Base-by-base conservation (phyloP, 1,140 invertebrate genomes). In the Leptestheria dahalacensis region DNA sequence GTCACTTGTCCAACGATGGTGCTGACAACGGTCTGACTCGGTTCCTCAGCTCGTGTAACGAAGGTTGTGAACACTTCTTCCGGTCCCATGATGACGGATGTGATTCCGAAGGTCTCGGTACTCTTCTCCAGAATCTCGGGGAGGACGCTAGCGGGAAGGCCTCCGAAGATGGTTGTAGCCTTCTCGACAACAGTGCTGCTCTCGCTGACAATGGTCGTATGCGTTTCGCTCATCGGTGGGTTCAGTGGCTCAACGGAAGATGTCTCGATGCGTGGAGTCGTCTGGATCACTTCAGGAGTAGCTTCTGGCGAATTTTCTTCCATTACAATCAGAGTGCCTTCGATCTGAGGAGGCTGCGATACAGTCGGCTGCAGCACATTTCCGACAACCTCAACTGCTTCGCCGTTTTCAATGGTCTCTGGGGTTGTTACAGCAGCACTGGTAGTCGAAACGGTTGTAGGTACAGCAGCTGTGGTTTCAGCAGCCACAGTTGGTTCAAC, bases 1-100 rank as follows among this genome's bases (percentile, higher is more conserved):
- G 58, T 60, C 4, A 33, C 29, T 53, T 52, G 20, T 33, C 51
- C 47, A 15, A 60, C 48, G 26, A 60, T 60, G 20, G 58, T 60
- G 12, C 47, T 28, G 58, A 60, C 21, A 6, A 49, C 49, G 11
- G 58, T 60, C 18, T 49, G 58, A 28, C 28, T 49, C 20, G 29
- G 29, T 29, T 28, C 15, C 23, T 60, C 58, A 12, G 51, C 26
- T 25, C 58, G 58, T 18, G 58, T 50, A 11, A 51, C 58, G 49
- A 60, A 53, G 9, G 58, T 60, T 28, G 58, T 60, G 20, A 55
- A 55, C 11, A 50, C 25, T 53, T 52, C 48, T 9, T 52, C 48
- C 1, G 58, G 47, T 0, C 58, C 58, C 25, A 60, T 50, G 11
- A 60, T 49, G 26, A 60, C 58, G 9, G 49, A 52, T 4, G 58